phyloP scores from a whole-genome alignment of 1,140 invertebrate genomes.

The Idris sp. region DNA sequence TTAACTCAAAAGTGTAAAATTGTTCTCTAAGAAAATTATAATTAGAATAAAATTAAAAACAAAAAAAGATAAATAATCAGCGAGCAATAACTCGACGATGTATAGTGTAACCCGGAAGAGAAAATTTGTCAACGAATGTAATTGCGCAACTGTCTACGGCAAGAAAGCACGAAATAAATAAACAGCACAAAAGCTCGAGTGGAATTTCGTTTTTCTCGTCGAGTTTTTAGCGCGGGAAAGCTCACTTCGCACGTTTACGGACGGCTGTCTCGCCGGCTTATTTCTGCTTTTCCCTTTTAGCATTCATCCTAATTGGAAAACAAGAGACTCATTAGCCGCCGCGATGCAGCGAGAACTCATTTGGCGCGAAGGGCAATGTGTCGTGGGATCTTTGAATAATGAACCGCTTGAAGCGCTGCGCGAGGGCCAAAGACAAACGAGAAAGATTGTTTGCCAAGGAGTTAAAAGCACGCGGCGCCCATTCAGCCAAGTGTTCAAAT shows the following conservation, averaged over 20 bases:
- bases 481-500: constrained; percentile 58
- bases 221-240: constrained; percentile 53
- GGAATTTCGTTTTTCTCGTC: constrained; percentile 60
- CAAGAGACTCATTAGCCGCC: constrained; percentile 70
- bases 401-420: constrained; percentile 66
- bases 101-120: constrained; percentile 16
- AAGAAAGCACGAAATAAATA: constrained; percentile 58
- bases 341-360: constrained; percentile 63
- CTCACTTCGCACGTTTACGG: constrained; percentile 65
- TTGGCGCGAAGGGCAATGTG: constrained; percentile 63
- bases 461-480: constrained; percentile 57
- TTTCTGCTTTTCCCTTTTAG: constrained; percentile 62
- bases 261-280: constrained; percentile 63
- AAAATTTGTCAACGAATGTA: constrained; percentile 58
- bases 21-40: no score
- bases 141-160: constrained; percentile 51
- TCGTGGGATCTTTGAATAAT: constrained; percentile 69
- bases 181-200: constrained; percentile 58
- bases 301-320: constrained; percentile 69
- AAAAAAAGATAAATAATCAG: background rate
- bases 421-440: constrained; percentile 57
- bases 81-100: constrained; percentile 34
- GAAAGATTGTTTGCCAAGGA: constrained; percentile 65
- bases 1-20: no score
- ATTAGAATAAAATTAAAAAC: no score